These are phyloP conservation scores for Galemys pyrenaicus DNA, from an alignment of 2,113 vertebrate species.

Conservation along the genomic window DNA sequence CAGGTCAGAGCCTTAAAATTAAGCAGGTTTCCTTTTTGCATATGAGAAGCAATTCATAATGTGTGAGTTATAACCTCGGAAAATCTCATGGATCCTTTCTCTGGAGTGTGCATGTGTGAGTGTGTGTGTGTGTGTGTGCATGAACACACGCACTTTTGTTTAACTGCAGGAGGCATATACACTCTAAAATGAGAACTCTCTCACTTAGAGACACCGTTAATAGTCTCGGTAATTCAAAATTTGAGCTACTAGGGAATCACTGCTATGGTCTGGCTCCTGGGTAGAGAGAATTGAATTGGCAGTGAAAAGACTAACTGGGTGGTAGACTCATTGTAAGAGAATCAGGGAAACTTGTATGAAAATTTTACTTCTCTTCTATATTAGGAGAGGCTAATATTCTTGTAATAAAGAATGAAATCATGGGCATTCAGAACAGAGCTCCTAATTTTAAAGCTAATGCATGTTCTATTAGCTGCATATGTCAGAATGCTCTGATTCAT, in stretches of 20 bases:
- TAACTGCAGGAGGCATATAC: background rate
- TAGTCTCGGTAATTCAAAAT: background rate
- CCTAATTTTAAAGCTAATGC: slow-evolving; percentile 72
- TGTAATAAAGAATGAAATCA: slow-evolving; percentile 63
- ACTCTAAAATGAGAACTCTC: background rate
- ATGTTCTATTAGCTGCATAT: slow-evolving; percentile 58
- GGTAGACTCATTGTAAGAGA: background rate
- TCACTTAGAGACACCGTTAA: background rate
- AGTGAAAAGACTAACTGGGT: background rate
- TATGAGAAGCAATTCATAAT: background rate
- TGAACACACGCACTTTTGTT: background rate
- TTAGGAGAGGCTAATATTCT: slow-evolving; percentile 61
- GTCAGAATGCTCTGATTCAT: slow-evolving; percentile 68
- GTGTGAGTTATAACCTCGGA: background rate
- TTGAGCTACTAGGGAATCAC: background rate
- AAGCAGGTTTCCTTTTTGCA: background rate
- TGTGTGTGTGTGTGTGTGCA: background rate
- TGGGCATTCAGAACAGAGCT: slow-evolving; percentile 46
- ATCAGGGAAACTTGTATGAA: background rate
- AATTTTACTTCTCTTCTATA: slow-evolving; percentile 58
- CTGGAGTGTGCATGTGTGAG: background rate
- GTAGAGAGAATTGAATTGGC: background rate
- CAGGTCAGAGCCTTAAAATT: background rate
- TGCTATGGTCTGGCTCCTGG: background rate
- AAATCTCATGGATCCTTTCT: slow-evolving; percentile 8